Evolutionary conservation across 2,888 invertebrate genomes (phyloP), one percentile per base, ranked within the genome.

Genomic region (Agonum fuliginosum): DNA sequence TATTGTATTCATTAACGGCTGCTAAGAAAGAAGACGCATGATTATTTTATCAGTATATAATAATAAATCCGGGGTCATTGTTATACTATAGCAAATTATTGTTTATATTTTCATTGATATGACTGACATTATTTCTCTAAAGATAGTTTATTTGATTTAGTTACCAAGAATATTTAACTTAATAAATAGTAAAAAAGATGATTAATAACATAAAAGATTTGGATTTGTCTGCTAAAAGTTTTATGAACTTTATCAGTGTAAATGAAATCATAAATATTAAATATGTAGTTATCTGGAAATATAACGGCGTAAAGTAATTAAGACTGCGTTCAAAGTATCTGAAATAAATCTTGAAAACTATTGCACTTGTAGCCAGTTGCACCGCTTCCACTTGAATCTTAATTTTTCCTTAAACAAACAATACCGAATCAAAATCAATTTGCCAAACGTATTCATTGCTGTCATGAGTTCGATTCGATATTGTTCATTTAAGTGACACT

Each of bases 1-100:
- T 51, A 27, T 34, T 27, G 27, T 54, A 72, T 54, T 30, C 20
- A 34, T 72, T 72, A 72, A 34, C 19, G 54, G 51, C 10, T 22
- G 22, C 51, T 51, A 72, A 54, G 19, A 17, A 34, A 62, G 17
- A 62, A 19, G 62, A 72, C 72, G 12, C 27, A n/a, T 72, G 37
- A 62, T 72, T 54, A 27, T 51, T 27, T 54, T 72, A 54, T 72
- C 72, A 54, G 20, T 62, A 3, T 54, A 54, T 5, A 4, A 46
- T 14, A 27, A 27, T 17, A 10, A 72, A 72, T 72, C 72, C 72
- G 72, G 72, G 72, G 72, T 72, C 72, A 72, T 20, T 30, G 3
- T 22, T 19, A 27, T 30, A 51, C 10, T 14, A 34, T 12, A 54
- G 24, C 54, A 5, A 54, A 54, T 24, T 8, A 54, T 54, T 54